Base-by-base conservation (phyloP, 2,113 vertebrate genomes). In the Synchiropus splendidus region DNA sequence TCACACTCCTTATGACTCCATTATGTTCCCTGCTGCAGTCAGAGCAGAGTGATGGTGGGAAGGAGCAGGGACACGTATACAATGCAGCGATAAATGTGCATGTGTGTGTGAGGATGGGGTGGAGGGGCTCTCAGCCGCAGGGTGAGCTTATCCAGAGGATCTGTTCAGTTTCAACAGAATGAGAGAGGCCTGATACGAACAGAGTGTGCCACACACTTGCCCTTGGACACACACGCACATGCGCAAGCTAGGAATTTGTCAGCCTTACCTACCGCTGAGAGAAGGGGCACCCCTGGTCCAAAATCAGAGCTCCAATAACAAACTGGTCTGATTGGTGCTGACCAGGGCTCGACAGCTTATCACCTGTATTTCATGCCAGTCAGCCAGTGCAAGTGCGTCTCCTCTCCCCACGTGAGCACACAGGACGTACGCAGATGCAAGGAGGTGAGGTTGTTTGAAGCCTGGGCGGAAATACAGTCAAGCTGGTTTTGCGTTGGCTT, bases 81-180 rank as follows among this genome's bases (percentile, higher is more conserved):
- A 56, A 54, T 58, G 51, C 30, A 53, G 42, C 38, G 68, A 68
- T 66, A 71, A 63, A 70, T 61, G 54, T 45, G 16, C 49, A 49
- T 32, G 6, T 41, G 38, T 45, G 37, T 42, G 42, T 70, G 21
- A 39, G 16, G 34, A 44, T 31, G 58, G 33, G 38, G 35, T 6
- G 51, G 48, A 31, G 39, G 62, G 31, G 16, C n/a, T 54, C 56
- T 73, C 68, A 71, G 72, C 75, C 67, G 65, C 70, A 27, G 39
- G 38, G 42, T 82, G 83, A 87, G 72, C 61, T 75, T 81, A 75
- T 80, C 73, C 82, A 85, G 85, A 76, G 36, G 64, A 70, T 79
- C 77, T 74, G 70, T 69, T 79, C 68, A 72, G 65, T 67, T 75
- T 79, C 68, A 78, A 68, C 58, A 64, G 64, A 78, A 56, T 44